Base-by-base conservation (phyloP, 2,888 invertebrate species). In the Pterostichus madidus region DNA sequence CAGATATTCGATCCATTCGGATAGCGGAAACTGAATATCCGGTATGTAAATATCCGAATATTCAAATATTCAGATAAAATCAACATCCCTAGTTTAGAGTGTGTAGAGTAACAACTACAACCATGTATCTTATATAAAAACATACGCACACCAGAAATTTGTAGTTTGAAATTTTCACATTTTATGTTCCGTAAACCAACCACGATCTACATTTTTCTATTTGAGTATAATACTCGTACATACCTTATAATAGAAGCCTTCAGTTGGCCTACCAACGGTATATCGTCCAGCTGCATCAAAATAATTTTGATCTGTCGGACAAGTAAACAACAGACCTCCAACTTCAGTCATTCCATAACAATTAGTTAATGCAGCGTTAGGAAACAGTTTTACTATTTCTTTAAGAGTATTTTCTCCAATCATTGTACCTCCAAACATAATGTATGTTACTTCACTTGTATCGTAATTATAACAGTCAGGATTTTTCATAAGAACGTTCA, bases 291-390 rank as follows among this genome's bases (percentile, higher is more conserved):
- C 2, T 11, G 10, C n/a, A 52, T 52, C 52, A n/a, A 39, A 39
- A 39, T 39, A 39, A 52, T 13, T 52, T 46, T 31, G 3, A 52
- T 5, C 13, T 13, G n/a, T 52, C 10, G n/a, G 13, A 52, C 13
- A 52, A 13, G 52, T 53, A 52, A 71, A 52, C 24, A 79, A 87
- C 0, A 88, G 0, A 2, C 87, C 85, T 1, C 87, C 85, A 24
- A 88, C 32, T 84, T 90, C 90, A 59, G 88, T 89, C 89, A 90
- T 89, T 0, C 90, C 90, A 56, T 86, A 90, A 0, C 84, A 83
- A 68, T 88, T 87, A 0, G 84, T 5, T 0, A 89, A 87, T 46
- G 88, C 87, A 0, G 88, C 87, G 1, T 85, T 83, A 13, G 89
- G 89, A 2, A 86, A 79, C 32, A 88, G 17, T 76, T 79, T 82